Evolutionary conservation across 1,140 invertebrate genomes (phyloP).

Genomic region (Paraescarpia echinospica): DNA sequence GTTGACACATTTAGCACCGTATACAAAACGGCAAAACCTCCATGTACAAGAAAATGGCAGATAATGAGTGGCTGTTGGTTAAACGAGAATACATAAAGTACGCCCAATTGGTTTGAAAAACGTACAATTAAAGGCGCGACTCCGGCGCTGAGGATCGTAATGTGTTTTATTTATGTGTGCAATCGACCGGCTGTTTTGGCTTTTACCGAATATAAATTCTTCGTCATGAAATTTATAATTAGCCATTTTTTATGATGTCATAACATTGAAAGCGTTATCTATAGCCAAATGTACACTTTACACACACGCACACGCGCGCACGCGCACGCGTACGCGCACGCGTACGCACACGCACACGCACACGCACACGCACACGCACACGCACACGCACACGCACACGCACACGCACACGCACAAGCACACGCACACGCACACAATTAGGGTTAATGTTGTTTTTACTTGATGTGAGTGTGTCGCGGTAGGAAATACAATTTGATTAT

Average conservation of each 20-base stretch:
- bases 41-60: neutral
- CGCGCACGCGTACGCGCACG: too few relatives aligned
- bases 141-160: neutral
- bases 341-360: too few relatives aligned
- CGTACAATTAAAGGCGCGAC: neutral
- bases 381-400: too few relatives aligned
- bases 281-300: too few relatives aligned
- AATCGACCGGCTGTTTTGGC: neutral
- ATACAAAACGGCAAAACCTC: neutral
- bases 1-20: neutral
- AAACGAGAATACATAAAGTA: neutral
- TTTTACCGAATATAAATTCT: neutral
- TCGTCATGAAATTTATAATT: neutral
- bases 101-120: neutral
- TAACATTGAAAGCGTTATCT: too few relatives aligned
- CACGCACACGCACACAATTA: too few relatives aligned
- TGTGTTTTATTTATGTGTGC: neutral
- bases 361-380: too few relatives aligned
- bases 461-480: neutral
- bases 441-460: too few relatives aligned
- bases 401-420: too few relatives aligned
- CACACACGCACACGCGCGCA: too few relatives aligned
- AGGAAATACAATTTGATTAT: neutral
- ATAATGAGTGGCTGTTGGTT: neutral
- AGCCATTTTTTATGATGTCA: too few relatives aligned